phyloP scores from a whole-genome alignment of 2,797 vertebrate species.

The Gastrophryne carolinensis region DNA sequence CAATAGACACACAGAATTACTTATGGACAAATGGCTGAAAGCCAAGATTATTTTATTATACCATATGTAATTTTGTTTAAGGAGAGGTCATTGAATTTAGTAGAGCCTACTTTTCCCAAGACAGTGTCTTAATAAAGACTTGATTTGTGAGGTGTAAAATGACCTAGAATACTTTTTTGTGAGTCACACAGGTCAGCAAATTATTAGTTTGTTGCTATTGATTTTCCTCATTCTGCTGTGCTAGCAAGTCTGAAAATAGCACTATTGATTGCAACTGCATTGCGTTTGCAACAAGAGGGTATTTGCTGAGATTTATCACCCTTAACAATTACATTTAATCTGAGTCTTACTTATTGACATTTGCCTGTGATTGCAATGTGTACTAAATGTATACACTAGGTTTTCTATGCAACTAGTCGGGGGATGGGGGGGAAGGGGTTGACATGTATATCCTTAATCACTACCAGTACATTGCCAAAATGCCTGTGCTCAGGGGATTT shows the following conservation, averaged over 20 bases:
- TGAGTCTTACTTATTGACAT: constrained; percentile 10
- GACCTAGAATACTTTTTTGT: not conserved
- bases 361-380: not conserved
- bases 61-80: no score
- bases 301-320: constrained; percentile 49
- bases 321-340: constrained; percentile 36
- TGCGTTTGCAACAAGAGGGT: constrained; percentile 54
- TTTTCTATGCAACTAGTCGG: not conserved
- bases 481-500: no score
- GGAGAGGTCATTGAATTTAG: not conserved
- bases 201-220: constrained; percentile 28
- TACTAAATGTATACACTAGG: not conserved
- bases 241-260: constrained; percentile 50
- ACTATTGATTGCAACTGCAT: constrained; percentile 52
- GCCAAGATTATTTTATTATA: no score
- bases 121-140: not conserved
- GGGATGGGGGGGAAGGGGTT: no score
- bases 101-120: not conserved
- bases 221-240: constrained; percentile 39
- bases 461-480: no score
- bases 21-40: no score
- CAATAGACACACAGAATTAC: no score
- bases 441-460: no score
- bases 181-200: not conserved
- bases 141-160: not conserved